phyloP scores from a whole-genome alignment of 1,140 invertebrate genomes.

The Lasaia peninsularis region DNA sequence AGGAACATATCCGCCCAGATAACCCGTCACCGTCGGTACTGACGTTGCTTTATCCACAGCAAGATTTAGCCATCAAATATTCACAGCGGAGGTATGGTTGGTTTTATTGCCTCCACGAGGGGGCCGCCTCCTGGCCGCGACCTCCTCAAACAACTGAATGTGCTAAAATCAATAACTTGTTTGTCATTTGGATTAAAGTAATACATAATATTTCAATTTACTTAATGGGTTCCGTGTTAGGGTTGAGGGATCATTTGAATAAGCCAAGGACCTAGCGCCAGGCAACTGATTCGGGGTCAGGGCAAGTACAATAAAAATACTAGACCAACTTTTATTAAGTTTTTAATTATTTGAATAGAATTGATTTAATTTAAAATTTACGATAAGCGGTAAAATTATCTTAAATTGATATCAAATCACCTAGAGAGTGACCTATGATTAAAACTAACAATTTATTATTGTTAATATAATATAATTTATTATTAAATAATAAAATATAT shows the following conservation, averaged over 20 bases:
- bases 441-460: too few relatives aligned
- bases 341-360: too few relatives aligned
- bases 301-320: too few relatives aligned
- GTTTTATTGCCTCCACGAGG: constrained; percentile 55
- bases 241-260: neutral
- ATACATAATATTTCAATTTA: constrained; percentile 12
- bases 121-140: constrained; percentile 27
- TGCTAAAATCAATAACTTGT: constrained; percentile 74
- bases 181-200: constrained; percentile 51
- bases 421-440: too few relatives aligned
- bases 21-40: neutral
- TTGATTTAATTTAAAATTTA: too few relatives aligned
- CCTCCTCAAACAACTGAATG: constrained; percentile 71
- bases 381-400: too few relatives aligned
- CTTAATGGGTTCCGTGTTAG: neutral
- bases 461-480: too few relatives aligned
- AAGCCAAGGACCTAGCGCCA: neutral
- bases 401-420: too few relatives aligned
- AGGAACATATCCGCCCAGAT: too few relatives aligned
- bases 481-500: too few relatives aligned
- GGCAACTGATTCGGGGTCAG: too few relatives aligned
- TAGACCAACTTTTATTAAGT: too few relatives aligned
- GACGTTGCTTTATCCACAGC: constrained; percentile 36
- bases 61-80: constrained; percentile 74
- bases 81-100: constrained; percentile 67